These are phyloP conservation scores for Trachelus troglodyta DNA, from an alignment of 2,888 invertebrate species.

Conservation along the genomic window DNA sequence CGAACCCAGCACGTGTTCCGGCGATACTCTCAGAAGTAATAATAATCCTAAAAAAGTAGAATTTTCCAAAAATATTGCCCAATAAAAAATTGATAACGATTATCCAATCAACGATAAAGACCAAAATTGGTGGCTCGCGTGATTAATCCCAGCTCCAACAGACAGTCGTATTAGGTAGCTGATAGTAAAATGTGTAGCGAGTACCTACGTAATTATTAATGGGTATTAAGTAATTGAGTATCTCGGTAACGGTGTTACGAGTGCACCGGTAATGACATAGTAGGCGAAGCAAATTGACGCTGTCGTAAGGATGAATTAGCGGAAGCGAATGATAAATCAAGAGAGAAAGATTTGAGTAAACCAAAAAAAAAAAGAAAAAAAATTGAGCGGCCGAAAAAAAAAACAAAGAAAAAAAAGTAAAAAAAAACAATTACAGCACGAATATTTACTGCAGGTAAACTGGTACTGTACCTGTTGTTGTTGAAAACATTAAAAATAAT, in stretches of 20 bases:
- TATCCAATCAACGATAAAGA: too few relatives aligned
- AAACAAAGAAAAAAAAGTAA: constrained; percentile 13
- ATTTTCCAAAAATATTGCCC: too few relatives aligned
- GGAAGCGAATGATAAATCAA: too few relatives aligned
- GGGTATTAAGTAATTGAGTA: constrained; percentile 32
- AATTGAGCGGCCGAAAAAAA: constrained; percentile 5
- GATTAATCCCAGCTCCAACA: neutral
- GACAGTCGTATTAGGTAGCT: constrained; percentile 31
- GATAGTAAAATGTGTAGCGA: constrained; percentile 40
- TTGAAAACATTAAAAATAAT: constrained; percentile 63
- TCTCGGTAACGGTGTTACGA: constrained; percentile 8
- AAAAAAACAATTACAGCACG: constrained; percentile 39
- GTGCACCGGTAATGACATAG: constrained; percentile 11
- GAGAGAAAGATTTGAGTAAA: too few relatives aligned
- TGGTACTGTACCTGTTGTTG: constrained; percentile 65
- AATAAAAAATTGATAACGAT: too few relatives aligned
- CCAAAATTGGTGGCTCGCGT: neutral
- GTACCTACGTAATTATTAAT: constrained; percentile 35
- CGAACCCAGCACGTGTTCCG: too few relatives aligned
- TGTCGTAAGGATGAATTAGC: too few relatives aligned
- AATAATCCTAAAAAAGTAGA: too few relatives aligned
- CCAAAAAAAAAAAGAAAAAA: constrained; percentile 17
- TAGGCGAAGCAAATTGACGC: constrained; percentile 11
- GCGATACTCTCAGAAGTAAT: too few relatives aligned
- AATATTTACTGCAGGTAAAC: constrained; percentile 63